phyloP scores from a whole-genome alignment of 2,113 vertebrate species.

The cat (Felis catus) region DNA sequence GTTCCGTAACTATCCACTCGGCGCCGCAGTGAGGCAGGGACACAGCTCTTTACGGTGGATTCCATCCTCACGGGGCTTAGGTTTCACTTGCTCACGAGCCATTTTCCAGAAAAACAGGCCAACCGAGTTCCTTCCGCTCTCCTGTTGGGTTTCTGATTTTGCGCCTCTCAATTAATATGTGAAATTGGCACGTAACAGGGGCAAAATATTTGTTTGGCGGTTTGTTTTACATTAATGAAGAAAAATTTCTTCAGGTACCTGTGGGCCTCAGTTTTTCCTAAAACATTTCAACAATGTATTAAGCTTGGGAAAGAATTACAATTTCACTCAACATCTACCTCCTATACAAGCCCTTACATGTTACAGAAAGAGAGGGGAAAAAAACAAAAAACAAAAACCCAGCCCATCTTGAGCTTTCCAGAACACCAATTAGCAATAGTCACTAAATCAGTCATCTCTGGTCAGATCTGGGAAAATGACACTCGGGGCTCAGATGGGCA shows the following conservation, averaged over 20 bases:
- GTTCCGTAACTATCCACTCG: background rate
- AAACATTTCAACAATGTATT: slow-evolving; percentile 59
- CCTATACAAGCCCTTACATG: slow-evolving; percentile 68
- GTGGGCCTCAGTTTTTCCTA: background rate
- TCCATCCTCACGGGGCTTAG: background rate
- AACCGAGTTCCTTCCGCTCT: background rate
- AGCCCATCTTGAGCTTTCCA: slow-evolving; percentile 56
- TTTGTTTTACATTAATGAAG: background rate
- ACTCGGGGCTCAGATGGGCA: slow-evolving; percentile 58
- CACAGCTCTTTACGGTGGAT: too few relatives aligned
- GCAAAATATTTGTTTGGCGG: background rate
- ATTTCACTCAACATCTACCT: slow-evolving; percentile 55
- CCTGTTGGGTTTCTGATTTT: background rate
- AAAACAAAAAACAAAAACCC: background rate
- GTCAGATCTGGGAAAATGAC: slow-evolving; percentile 60
- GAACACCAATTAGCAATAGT: slow-evolving; percentile 77
- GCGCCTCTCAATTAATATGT: background rate
- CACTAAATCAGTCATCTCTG: slow-evolving; percentile 71
- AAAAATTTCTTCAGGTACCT: background rate
- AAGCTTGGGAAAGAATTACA: slow-evolving; percentile 66
- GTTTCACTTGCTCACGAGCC: background rate
- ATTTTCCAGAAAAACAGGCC: background rate
- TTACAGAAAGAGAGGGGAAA: background rate
- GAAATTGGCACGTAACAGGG: background rate
- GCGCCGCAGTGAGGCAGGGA: background rate